Percentiles rank a stretch among this genome's conserved stretches.
phyloP scores from a whole-genome alignment of 2,113 vertebrate species.

The Cnemophilus loriae region DNA sequence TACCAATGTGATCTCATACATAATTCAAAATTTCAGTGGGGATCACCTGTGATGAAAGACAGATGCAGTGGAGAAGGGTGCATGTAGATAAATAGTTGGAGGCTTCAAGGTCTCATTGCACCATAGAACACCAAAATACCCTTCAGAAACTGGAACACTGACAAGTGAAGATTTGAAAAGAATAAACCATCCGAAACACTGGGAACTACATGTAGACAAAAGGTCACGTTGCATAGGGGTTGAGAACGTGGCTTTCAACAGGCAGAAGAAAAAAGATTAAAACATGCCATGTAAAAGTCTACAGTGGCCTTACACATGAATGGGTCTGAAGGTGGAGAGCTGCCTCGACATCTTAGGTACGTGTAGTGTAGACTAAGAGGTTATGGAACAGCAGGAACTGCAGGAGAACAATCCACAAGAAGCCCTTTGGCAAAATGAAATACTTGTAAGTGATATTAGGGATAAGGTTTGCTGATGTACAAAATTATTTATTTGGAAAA shows the following conservation, averaged over 20 bases:
- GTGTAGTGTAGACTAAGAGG: neutral
- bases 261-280: neutral
- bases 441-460: neutral
- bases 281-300: neutral
- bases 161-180: neutral
- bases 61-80: neutral
- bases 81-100: neutral
- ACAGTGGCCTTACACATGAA: neutral
- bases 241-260: neutral
- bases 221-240: neutral
- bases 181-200: neutral
- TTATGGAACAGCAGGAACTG: neutral
- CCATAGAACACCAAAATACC: neutral
- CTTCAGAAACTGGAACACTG: neutral
- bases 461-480: neutral
- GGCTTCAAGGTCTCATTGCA: neutral
- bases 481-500: neutral
- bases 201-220: neutral
- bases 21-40: neutral
- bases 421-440: neutral
- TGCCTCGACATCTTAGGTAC: rapidly evolving
- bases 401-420: neutral
- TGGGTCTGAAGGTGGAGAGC: neutral
- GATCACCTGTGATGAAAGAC: neutral
- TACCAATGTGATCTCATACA: neutral